phyloP scores from a whole-genome alignment of 2,113 vertebrate genomes.

The Chiloscyllium plagiosum region DNA sequence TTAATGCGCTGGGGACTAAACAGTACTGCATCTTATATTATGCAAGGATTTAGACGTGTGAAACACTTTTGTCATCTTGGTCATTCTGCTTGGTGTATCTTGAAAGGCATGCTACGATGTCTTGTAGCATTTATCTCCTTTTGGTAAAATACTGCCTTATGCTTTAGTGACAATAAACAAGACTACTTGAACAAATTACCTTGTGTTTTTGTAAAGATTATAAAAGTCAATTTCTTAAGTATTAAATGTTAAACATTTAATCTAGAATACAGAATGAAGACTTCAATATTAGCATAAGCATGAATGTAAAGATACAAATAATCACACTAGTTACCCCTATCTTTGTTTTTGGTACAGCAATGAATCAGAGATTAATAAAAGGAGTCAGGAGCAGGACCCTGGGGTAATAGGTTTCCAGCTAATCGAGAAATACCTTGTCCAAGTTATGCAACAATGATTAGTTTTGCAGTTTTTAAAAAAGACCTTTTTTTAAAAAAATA shows the following conservation, averaged over 20 bases:
- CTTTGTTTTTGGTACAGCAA: too few relatives aligned
- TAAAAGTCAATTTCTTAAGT: neutral
- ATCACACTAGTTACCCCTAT: neutral
- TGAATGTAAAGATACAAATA: neutral
- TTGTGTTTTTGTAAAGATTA: neutral
- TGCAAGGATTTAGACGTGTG: slow-evolving; percentile 14
- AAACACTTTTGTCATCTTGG: neutral
- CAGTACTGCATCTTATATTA: neutral
- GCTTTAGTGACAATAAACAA: slow-evolving; percentile 36
- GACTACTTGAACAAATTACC: neutral
- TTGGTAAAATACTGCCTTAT: slow-evolving; percentile 36
- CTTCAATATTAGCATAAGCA: neutral
- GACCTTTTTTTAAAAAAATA: neutral
- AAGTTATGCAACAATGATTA: neutral
- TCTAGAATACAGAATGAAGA: neutral
- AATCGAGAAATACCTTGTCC: neutral
- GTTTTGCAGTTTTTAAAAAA: neutral
- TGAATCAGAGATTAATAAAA: neutral
- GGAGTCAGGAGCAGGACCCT: neutral
- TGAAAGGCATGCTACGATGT: slow-evolving; percentile 17
- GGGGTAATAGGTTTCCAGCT: neutral
- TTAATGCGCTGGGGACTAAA: neutral
- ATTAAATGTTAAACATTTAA: neutral
- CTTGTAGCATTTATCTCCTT: slow-evolving; percentile 28
- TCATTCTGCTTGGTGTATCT: slow-evolving; percentile 29